Percentiles rank a stretch among this genome's conserved stretches.
These are phyloP conservation scores for Phataginus tetradactyla DNA, from an alignment of 2,797 vertebrate species.

Conservation along the genomic window DNA sequence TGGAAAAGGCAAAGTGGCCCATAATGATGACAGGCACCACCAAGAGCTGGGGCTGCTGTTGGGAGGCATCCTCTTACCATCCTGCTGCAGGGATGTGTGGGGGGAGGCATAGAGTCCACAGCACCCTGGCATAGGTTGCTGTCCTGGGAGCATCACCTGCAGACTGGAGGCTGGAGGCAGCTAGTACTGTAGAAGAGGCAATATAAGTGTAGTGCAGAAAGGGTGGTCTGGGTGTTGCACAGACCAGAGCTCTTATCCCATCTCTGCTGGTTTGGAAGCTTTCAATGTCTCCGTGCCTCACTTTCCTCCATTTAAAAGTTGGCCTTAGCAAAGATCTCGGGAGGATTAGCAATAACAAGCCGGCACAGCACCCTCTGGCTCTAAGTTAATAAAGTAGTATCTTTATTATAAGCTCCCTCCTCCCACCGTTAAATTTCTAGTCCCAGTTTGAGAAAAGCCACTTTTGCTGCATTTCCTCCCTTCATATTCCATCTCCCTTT, in stretches of 20 bases:
- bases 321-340: background rate
- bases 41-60: background rate
- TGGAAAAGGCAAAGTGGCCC: background rate
- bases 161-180: background rate
- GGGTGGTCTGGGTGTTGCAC: no score
- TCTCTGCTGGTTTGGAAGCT: background rate
- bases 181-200: background rate
- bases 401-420: background rate
- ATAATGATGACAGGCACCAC: background rate
- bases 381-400: background rate
- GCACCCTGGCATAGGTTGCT: background rate
- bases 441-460: background rate
- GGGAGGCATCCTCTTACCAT: background rate
- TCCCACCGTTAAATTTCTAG: background rate
- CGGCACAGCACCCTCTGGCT: background rate
- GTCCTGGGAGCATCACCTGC: background rate
- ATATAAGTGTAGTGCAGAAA: fast-evolving
- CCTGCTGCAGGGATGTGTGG: background rate
- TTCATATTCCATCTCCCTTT: background rate
- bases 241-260: background rate
- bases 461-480: background rate
- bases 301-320: conserved; percentile 9
- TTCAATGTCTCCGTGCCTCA: background rate
- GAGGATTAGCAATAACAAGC: background rate
- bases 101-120: background rate